Percentiles rank a stretch among this genome's conserved stretches.
Conservation (phyloP, 2,797 vertebrate species). For the Sparus aurata region DNA sequence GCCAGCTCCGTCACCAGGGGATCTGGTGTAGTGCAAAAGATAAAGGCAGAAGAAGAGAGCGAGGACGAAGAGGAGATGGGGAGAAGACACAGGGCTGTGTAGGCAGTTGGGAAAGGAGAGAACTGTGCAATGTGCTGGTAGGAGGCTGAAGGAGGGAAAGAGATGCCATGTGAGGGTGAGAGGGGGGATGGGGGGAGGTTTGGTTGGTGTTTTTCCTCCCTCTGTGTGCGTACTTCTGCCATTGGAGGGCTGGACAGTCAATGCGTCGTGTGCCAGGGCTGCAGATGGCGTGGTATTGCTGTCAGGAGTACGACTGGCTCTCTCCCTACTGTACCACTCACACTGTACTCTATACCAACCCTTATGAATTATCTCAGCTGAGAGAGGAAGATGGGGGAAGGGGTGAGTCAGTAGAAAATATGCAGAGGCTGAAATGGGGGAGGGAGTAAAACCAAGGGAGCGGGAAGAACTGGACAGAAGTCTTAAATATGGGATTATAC, state of each 20-base stretch:
- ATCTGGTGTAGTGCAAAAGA: constrained; percentile 48
- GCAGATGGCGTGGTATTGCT: constrained; percentile 80
- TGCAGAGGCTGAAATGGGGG: constrained; percentile 39
- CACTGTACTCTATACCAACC: constrained; percentile 50
- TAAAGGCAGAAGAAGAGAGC: constrained; percentile 30
- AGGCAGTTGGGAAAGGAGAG: constrained; percentile 27
- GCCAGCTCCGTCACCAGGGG: constrained; percentile 67
- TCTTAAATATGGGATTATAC: constrained; percentile 56
- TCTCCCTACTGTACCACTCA: constrained; percentile 75
- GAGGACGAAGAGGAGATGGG: constrained; percentile 36
- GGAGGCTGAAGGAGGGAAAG: constrained; percentile 26
- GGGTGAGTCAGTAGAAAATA: constrained; percentile 40
- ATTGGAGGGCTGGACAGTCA: constrained; percentile 50
- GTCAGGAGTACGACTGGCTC: constrained; percentile 69
- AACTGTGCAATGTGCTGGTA: constrained; percentile 14
- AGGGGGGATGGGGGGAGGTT: constrained; percentile 39
- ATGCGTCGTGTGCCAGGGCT: constrained; percentile 74
- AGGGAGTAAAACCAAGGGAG: constrained; percentile 35
- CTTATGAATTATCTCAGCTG: constrained; percentile 37
- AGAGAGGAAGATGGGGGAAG: constrained; percentile 31
- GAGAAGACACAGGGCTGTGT: constrained; percentile 21
- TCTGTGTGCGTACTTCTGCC: constrained; percentile 49
- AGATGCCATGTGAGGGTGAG: constrained; percentile 47
- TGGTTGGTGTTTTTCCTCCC: constrained; percentile 50
- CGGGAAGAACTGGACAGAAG: constrained; percentile 47